These are phyloP conservation scores for Bubo bubo DNA, from an alignment of 2,113 vertebrate genomes.

Conservation along the genomic window DNA sequence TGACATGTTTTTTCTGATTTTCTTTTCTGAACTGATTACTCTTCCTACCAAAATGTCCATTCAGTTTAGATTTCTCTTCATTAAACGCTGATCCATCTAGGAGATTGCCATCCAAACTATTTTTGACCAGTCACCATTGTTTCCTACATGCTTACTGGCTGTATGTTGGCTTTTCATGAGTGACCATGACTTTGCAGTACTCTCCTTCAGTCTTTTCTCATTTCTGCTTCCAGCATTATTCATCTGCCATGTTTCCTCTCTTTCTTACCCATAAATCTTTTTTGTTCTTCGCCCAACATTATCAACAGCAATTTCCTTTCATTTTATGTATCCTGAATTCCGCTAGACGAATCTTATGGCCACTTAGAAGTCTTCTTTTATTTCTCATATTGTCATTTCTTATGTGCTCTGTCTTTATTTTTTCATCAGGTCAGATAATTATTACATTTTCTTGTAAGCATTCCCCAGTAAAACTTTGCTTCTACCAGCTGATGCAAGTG, in stretches of 20 bases:
- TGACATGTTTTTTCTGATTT: neutral
- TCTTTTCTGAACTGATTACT: neutral
- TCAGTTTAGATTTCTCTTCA: neutral
- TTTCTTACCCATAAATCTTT: neutral
- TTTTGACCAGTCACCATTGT: neutral
- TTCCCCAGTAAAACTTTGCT: neutral
- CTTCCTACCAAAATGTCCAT: neutral
- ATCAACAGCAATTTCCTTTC: neutral
- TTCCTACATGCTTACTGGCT: neutral
- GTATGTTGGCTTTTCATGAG: neutral
- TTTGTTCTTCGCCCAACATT: neutral
- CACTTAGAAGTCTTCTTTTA: neutral
- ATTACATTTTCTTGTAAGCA: neutral
- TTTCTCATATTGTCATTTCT: neutral
- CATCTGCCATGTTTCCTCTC: neutral
- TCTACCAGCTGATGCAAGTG: neutral
- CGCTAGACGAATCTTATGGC: neutral
- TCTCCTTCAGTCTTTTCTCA: neutral
- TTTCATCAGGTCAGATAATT: neutral
- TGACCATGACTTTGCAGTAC: neutral
- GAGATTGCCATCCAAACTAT: neutral
- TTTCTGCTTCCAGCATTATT: neutral
- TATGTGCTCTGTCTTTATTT: neutral
- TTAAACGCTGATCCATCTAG: neutral
- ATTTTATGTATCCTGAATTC: neutral